Evolutionary conservation across 2,888 invertebrate genomes (phyloP).

Genomic region (Sesamia inferens): DNA sequence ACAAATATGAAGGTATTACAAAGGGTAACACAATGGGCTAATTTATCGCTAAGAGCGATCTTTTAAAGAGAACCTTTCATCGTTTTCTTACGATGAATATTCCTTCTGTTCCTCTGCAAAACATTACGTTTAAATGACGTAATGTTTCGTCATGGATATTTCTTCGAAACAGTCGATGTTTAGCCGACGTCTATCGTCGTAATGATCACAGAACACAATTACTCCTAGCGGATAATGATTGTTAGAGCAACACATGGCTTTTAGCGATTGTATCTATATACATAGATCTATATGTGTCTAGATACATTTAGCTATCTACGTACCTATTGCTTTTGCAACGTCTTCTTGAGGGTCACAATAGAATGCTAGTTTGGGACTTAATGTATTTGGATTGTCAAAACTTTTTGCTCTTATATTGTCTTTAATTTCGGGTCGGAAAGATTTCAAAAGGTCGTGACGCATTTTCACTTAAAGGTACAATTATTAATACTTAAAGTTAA

Average conservation of each 20-base stretch:
- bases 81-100: background rate
- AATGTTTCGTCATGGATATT: slow-evolving; percentile 39
- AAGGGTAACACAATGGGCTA: no score
- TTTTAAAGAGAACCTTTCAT: background rate
- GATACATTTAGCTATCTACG: slow-evolving; percentile 25
- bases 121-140: slow-evolving; percentile 36
- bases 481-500: no score
- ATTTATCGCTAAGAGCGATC: no score
- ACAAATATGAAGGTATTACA: no score
- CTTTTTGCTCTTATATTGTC: background rate
- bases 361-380: no score
- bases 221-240: no score
- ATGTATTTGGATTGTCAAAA: no score
- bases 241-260: slow-evolving; percentile 44
- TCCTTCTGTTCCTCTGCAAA: background rate
- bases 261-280: slow-evolving; percentile 16
- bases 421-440: background rate
- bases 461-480: background rate
- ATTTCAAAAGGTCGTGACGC: background rate
- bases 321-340: background rate
- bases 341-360: background rate
- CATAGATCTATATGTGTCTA: slow-evolving; percentile 4
- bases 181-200: slow-evolving; percentile 39
- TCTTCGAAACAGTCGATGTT: slow-evolving; percentile 30
- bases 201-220: no score